A percentile compares a stretch with the other conserved stretches of the same genome.
Conservation (phyloP, 2,113 vertebrate genomes). For the Silurus meridionalis region DNA sequence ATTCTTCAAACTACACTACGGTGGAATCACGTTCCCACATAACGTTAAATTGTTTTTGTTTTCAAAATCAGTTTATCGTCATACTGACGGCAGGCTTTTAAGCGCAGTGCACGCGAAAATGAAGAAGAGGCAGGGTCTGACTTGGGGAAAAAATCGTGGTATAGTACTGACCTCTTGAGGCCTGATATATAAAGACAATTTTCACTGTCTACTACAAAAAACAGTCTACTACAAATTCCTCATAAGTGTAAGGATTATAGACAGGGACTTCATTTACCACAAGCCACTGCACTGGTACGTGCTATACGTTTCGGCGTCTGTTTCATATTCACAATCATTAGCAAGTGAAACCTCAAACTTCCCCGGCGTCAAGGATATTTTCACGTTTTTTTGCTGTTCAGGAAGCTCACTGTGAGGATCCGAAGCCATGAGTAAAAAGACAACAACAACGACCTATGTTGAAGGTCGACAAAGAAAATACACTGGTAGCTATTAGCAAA, state of each 20-base stretch:
- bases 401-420: no score
- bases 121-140: background rate
- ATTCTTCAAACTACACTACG: background rate
- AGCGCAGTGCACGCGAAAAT: background rate
- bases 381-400: no score
- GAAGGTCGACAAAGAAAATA: background rate
- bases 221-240: no score
- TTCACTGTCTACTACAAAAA: background rate
- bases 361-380: no score
- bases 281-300: no score
- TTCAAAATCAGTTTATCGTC: background rate
- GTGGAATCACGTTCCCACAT: background rate
- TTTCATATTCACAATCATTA: no score
- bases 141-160: background rate
- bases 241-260: no score
- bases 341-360: no score
- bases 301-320: no score
- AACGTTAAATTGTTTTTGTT: background rate
- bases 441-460: background rate
- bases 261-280: no score
- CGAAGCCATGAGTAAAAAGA: background rate
- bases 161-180: slow-evolving; percentile 38
- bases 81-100: background rate
- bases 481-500: background rate
- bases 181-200: background rate